These are phyloP conservation scores for Galbula dea DNA, from an alignment of 2,113 vertebrate genomes.

Conservation along the genomic window DNA sequence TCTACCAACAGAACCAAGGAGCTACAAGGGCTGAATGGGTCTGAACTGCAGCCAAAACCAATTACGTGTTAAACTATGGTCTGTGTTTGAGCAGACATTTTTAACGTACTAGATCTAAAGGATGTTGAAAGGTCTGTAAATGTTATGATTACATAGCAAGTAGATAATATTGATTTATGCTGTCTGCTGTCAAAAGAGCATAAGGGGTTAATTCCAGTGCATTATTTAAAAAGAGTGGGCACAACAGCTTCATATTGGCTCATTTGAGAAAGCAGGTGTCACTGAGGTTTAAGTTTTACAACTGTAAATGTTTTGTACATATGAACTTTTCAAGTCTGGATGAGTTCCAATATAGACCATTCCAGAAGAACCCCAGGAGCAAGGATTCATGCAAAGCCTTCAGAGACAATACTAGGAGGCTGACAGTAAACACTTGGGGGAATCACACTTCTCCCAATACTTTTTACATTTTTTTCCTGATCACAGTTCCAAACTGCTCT, in stretches of 20 bases:
- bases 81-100: conserved; percentile 3
- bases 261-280: not conserved
- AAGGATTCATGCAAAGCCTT: not conserved
- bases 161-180: not conserved
- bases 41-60: conserved; percentile 48
- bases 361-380: not conserved
- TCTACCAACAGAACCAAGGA: conserved; percentile 19
- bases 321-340: not conserved
- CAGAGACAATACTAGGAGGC: not conserved
- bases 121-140: conserved; percentile 21
- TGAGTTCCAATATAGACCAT: not conserved
- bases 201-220: not conserved
- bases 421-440: not conserved
- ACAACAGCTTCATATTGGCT: not conserved
- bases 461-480: not conserved
- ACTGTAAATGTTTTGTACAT: not conserved
- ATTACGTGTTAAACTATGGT: conserved; percentile 4
- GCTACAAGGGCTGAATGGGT: not conserved
- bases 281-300: not conserved
- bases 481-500: not conserved
- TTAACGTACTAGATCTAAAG: conserved; percentile 17
- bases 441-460: not conserved
- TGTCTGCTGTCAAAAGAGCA: not conserved
- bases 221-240: not conserved
- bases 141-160: conserved; percentile 8